A percentile compares a stretch with the other conserved stretches of the same genome.
Evolutionary conservation across 2,888 invertebrate species (phyloP).

Genomic region (Blomia tropicalis): DNA sequence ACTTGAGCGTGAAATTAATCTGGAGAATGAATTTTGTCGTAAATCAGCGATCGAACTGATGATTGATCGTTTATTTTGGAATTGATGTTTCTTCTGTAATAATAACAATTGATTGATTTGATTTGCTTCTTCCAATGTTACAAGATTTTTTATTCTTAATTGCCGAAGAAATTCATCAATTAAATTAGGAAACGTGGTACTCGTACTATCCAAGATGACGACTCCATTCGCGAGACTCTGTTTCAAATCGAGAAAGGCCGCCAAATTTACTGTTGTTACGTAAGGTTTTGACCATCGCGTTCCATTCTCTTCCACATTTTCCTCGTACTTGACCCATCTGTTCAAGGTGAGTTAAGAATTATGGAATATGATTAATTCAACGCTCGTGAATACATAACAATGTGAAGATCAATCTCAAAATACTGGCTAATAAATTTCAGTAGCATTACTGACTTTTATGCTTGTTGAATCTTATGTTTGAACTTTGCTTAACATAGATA

Average conservation of each 20-base stretch:
- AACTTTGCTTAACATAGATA: too few species aligned
- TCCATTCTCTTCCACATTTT: conserved; percentile 95
- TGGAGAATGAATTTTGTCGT: conserved; percentile 68
- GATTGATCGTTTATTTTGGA: conserved; percentile 57
- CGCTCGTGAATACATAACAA: too few species aligned
- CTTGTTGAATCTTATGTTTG: too few species aligned
- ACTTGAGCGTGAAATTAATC: conserved; percentile 26
- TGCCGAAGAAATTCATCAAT: conserved; percentile 37
- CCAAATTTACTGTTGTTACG: conserved; percentile 87
- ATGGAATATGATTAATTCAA: neutral
- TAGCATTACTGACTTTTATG: neutral
- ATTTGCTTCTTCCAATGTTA: conserved; percentile 51
- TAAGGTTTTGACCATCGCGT: conserved; percentile 87
- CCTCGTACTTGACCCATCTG: conserved; percentile 87
- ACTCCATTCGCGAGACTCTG: conserved; percentile 77
- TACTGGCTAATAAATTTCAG: neutral
- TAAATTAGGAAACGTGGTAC: conserved; percentile 63
- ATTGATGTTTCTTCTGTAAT: conserved; percentile 79
- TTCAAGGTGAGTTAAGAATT: neutral
- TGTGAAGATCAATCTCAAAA: too few species aligned
- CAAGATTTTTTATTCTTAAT: neutral
- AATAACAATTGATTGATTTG: conserved; percentile 62
- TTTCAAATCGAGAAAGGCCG: conserved; percentile 85
- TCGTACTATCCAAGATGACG: conserved; percentile 86
- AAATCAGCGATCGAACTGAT: conserved; percentile 91